phyloP scores from a whole-genome alignment of 2,113 vertebrate genomes.

The Gadus macrocephalus region DNA sequence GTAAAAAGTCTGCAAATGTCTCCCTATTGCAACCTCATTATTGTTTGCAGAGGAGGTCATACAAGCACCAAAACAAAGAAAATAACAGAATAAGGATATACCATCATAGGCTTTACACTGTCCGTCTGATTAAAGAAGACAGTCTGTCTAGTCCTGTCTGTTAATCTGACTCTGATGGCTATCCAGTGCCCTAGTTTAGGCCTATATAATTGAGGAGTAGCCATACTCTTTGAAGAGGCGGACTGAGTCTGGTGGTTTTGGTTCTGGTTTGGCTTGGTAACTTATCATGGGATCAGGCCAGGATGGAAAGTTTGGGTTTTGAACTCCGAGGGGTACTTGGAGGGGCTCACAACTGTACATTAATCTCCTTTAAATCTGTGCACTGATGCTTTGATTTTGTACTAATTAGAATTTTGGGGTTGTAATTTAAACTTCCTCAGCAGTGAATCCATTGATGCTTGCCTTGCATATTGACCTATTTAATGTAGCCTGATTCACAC shows the following conservation, averaged over 20 bases:
- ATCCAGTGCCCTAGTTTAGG: slow-evolving; percentile 38
- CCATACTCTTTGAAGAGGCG: slow-evolving; percentile 44
- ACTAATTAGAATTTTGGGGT: slow-evolving; percentile 1
- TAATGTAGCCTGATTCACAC: background rate
- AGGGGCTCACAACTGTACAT: slow-evolving; percentile 16
- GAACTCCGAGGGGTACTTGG: slow-evolving; percentile 22
- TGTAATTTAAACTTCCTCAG: background rate
- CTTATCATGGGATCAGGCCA: slow-evolving; percentile 56
- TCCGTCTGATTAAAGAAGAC: no score
- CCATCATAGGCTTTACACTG: no score
- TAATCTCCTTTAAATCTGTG: background rate
- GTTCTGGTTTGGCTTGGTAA: slow-evolving; percentile 28
- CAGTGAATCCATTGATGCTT: background rate
- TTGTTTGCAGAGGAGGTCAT: no score
- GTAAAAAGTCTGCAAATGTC: no score
- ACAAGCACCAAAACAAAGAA: no score
- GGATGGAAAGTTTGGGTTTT: slow-evolving; percentile 39
- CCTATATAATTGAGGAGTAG: slow-evolving; percentile 58
- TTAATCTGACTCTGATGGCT: slow-evolving; percentile 30
- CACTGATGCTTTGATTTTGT: background rate
- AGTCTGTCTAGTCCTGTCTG: background rate
- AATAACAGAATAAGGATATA: no score
- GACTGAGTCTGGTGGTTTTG: slow-evolving; percentile 47
- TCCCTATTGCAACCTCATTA: no score
- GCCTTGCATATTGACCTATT: background rate